Conservation (phyloP, 2,113 vertebrate genomes). For the Ophthalmolycus amberensis region DNA sequence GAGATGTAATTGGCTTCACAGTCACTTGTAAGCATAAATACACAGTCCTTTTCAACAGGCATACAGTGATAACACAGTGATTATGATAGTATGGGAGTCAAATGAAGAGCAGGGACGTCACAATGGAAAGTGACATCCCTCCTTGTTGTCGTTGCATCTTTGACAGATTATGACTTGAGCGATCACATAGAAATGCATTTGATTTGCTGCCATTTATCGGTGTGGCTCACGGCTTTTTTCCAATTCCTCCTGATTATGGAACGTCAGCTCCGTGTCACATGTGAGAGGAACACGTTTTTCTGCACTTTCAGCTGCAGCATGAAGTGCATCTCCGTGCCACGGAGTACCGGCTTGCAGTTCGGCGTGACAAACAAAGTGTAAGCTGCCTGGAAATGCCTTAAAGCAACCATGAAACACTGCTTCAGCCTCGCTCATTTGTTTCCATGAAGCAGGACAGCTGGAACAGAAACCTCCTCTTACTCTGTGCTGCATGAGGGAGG, state of each 20-base stretch:
- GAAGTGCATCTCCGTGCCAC: not conserved
- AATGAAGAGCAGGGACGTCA: not conserved
- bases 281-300: not conserved
- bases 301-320: not conserved
- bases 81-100: not conserved
- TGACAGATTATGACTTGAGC: not conserved
- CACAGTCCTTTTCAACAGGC: not conserved
- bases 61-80: not conserved
- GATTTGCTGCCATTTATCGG: not conserved
- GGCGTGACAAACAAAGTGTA: constrained; percentile 30
- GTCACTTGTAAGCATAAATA: not conserved
- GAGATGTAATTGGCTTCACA: not conserved
- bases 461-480: constrained; percentile 46
- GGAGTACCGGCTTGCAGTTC: constrained; percentile 18
- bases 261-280: constrained; percentile 12
- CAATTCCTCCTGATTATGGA: constrained; percentile 12
- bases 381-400: constrained; percentile 32
- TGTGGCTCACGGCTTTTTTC: constrained; percentile 17
- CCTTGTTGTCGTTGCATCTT: not conserved
- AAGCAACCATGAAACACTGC: constrained; percentile 48
- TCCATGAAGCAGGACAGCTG: constrained; percentile 52
- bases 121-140: not conserved
- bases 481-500: constrained; percentile 48
- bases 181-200: not conserved
- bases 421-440: constrained; percentile 36